Evolutionary conservation across 2,113 vertebrate genomes (phyloP).

Genomic region (Hemiprocne comata): DNA sequence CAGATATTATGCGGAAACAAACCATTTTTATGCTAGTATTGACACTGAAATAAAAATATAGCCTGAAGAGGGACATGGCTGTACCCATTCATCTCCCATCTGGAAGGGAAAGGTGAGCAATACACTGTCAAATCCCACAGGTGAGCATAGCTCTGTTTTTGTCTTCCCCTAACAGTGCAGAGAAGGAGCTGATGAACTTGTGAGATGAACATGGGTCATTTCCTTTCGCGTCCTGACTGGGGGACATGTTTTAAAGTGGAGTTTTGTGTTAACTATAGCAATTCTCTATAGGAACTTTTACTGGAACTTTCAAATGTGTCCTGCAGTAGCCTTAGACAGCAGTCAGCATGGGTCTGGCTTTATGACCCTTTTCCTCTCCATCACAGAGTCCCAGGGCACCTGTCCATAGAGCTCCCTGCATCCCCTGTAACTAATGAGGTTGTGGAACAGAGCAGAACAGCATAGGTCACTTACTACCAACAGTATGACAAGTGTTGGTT

Average conservation of each 20-base stretch:
- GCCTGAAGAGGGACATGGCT: background rate
- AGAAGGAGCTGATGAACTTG: background rate
- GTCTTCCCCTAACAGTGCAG: background rate
- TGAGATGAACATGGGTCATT: background rate
- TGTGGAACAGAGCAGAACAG: slow-evolving; percentile 25
- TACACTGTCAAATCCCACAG: rapidly evolving
- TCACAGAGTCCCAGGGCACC: slow-evolving; percentile 63
- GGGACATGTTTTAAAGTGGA: background rate
- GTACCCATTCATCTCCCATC: background rate
- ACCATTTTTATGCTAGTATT: background rate
- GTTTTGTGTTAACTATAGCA: slow-evolving; percentile 34
- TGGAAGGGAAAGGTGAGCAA: background rate
- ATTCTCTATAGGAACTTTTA: slow-evolving; percentile 24
- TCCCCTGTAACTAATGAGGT: slow-evolving; percentile 64
- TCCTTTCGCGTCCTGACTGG: background rate
- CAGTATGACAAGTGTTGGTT: slow-evolving; percentile 32
- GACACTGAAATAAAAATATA: background rate
- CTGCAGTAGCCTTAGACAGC: slow-evolving; percentile 57
- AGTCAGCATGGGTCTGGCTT: slow-evolving; percentile 50
- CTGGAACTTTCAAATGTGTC: slow-evolving; percentile 46
- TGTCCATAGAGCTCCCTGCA: slow-evolving; percentile 38
- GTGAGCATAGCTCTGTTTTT: rapidly evolving
- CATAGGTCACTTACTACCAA: slow-evolving; percentile 57
- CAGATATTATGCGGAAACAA: background rate
- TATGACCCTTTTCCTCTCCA: slow-evolving; percentile 40